phyloP scores from a whole-genome alignment of 1,140 invertebrate genomes.

The Leptestheria dahalacensis region DNA sequence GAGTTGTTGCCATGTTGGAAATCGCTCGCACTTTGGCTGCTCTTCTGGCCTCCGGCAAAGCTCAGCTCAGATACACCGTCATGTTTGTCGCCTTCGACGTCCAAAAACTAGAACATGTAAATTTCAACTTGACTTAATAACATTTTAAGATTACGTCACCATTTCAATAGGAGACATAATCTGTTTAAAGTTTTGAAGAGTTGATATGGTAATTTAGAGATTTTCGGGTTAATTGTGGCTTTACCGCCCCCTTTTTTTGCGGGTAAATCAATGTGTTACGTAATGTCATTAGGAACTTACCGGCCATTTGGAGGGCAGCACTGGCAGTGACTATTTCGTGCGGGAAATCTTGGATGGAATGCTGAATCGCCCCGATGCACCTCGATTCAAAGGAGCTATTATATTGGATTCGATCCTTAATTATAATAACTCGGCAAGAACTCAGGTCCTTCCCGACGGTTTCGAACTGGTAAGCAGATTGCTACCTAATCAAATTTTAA shows the following conservation, averaged over 20 bases:
- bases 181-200: background rate
- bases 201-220: no score
- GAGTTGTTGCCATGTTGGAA: conserved; percentile 30
- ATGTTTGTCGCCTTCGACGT: conserved; percentile 17
- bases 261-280: no score
- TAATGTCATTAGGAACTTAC: conserved; percentile 5
- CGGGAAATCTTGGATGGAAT: conserved; percentile 8
- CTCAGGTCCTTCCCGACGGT: conserved; percentile 10
- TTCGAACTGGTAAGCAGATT: conserved; percentile 15
- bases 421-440: background rate
- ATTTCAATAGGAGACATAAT: background rate
- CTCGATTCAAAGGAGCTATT: conserved; percentile 13
- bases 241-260: no score
- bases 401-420: conserved; percentile 16
- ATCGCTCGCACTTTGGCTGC: conserved; percentile 26
- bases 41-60: background rate
- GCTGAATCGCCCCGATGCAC: background rate
- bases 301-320: background rate
- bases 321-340: conserved; percentile 14
- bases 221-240: no score
- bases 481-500: no score
- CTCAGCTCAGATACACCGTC: background rate
- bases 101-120: conserved; percentile 14
- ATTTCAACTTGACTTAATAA: conserved; percentile 7
- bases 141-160: background rate